Evolutionary conservation across 1,140 invertebrate species (phyloP).

Genomic region (Zaprionus kolodkinae): DNA sequence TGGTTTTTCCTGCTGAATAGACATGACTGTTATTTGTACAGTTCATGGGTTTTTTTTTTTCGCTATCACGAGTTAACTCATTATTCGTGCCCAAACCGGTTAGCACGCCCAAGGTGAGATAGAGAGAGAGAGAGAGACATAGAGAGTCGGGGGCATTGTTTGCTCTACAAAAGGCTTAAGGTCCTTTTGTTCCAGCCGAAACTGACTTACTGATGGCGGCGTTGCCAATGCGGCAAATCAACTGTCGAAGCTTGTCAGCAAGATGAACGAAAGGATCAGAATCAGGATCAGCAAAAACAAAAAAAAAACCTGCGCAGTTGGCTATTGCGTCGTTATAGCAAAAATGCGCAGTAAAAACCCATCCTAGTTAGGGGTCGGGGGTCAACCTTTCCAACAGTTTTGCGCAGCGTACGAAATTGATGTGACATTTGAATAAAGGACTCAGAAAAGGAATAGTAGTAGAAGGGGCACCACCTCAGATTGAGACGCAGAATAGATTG

Average conservation of each 20-base stretch:
- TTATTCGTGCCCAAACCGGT: conserved; percentile 5
- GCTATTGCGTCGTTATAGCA: conserved; percentile 53
- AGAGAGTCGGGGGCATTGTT: background rate
- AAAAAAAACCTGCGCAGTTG: conserved; percentile 66
- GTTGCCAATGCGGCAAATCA: conserved; percentile 45
- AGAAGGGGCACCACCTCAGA: conserved; percentile 60
- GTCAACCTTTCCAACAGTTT: too few species aligned
- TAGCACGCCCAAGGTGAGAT: background rate
- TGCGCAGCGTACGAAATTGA: conserved; percentile 45
- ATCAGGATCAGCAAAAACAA: background rate
- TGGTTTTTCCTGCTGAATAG: conserved; percentile 3
- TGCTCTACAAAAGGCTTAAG: conserved; percentile 2
- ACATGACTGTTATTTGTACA: background rate
- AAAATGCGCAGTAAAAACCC: conserved; percentile 60
- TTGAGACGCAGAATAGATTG: conserved; percentile 60
- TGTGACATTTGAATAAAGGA: conserved; percentile 75
- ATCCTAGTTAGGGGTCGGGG: too few species aligned
- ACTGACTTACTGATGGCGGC: conserved; percentile 21
- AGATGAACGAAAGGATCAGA: background rate
- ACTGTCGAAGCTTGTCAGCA: conserved; percentile 17
- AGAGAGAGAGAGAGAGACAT: background rate
- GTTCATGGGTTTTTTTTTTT: background rate
- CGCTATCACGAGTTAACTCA: background rate
- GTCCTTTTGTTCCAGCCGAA: conserved; percentile 37
- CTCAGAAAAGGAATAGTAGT: background rate